phyloP scores from a whole-genome alignment of 2,888 invertebrate genomes.

The Thymelicus lineola region DNA sequence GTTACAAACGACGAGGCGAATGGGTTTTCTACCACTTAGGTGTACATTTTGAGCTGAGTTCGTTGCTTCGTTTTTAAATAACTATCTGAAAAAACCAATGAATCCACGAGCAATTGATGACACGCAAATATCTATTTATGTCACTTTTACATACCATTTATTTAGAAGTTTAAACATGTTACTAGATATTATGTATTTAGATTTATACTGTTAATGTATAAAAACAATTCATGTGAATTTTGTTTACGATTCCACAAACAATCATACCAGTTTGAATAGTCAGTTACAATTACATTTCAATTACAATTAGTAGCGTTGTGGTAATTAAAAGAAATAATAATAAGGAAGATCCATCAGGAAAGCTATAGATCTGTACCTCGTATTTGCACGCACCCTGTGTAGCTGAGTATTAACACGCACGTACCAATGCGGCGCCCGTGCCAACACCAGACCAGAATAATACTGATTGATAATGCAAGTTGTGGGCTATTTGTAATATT shows the following conservation, averaged over 20 bases:
- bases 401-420: slow-evolving; percentile 70
- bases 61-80: neutral
- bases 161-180: too few species aligned
- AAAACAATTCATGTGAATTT: too few species aligned
- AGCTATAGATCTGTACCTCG: slow-evolving; percentile 65
- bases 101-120: neutral
- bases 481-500: slow-evolving; percentile 23
- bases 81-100: neutral
- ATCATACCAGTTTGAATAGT: too few species aligned
- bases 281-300: too few species aligned
- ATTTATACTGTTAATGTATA: too few species aligned
- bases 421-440: slow-evolving; percentile 71
- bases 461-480: slow-evolving; percentile 12
- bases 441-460: slow-evolving; percentile 56
- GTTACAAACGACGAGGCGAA: slow-evolving; percentile 57
- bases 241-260: too few species aligned
- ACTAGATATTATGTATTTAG: too few species aligned
- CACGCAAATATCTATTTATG: neutral
- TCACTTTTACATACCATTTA: too few species aligned
- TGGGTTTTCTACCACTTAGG: neutral
- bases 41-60: neutral
- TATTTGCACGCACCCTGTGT: slow-evolving; percentile 77
- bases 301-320: too few species aligned
- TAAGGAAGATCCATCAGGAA: slow-evolving; percentile 65
- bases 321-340: too few species aligned